Evolutionary conservation across 2,113 vertebrate genomes (phyloP).

Genomic region (Thymallus thymallus): DNA sequence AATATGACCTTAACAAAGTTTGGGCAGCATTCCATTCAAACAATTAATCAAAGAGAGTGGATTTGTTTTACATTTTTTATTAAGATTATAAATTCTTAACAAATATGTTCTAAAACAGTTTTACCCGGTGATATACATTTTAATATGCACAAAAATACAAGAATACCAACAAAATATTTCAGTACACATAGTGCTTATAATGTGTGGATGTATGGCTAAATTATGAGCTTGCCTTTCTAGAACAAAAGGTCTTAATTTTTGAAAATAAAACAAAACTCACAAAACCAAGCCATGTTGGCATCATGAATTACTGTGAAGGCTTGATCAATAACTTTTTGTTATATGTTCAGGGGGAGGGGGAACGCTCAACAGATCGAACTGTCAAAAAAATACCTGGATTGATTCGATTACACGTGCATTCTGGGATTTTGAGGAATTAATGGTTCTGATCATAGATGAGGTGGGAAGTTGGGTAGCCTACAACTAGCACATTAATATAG

Average conservation of each 20-base stretch:
- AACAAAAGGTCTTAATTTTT: constrained; percentile 87
- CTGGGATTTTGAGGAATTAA: constrained; percentile 75
- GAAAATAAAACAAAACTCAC: constrained; percentile 70
- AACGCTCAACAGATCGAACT: constrained; percentile 38
- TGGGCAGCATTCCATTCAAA: constrained; percentile 1
- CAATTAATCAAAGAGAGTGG: constrained; percentile 12
- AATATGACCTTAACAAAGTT: not conserved
- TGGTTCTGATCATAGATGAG: constrained; percentile 44
- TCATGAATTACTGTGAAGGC: constrained; percentile 70
- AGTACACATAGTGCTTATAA: constrained; percentile 84
- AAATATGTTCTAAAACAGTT: constrained; percentile 89
- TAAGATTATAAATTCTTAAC: constrained; percentile 93
- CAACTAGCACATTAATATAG: constrained; percentile 37
- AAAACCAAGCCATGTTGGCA: constrained; percentile 80
- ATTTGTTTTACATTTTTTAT: constrained; percentile 80
- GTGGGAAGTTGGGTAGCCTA: constrained; percentile 32
- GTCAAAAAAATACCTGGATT: constrained; percentile 50
- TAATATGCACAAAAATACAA: constrained; percentile 88
- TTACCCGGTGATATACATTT: constrained; percentile 92
- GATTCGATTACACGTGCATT: constrained; percentile 64
- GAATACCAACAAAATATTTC: constrained; percentile 80
- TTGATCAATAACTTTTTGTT: constrained; percentile 51
- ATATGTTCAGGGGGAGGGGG: constrained; percentile 40
- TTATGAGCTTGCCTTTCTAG: constrained; percentile 83
- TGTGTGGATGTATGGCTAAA: constrained; percentile 75